Base-by-base conservation (phyloP, 1,140 invertebrate genomes). In the Drosophila nigromelanica region DNA sequence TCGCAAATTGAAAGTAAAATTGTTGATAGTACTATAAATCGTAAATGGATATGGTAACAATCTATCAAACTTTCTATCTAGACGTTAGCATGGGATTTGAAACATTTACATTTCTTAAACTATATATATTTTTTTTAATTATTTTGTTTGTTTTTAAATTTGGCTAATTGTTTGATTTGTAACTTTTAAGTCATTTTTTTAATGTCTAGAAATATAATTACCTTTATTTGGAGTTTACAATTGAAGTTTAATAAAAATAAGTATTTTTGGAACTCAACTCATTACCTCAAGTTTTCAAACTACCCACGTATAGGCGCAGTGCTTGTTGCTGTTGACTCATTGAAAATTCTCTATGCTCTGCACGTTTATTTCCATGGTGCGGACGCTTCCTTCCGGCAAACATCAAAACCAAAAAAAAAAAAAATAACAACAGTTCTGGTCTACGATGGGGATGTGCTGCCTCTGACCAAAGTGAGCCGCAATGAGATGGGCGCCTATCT, bases 401-500 rank as follows among this genome's bases (percentile, higher is more conserved):
- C 76, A 71, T 50, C 48, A 61, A 64, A 51, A 60, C 24, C 50
- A 11, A 33, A 37, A 40, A 47, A 55, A 50, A 35, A 35, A 52
- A 47, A 30, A 54, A 43, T 45, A 63, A 45, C 55, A 94, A 24
- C 58, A 96, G 96, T 96, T 66, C 94, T 94, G 43, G 94, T 94
- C 56, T 95, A 96, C 92, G 95, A 97, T 79, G 96, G 96, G 7
- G 96, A 97, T 89, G 95, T 96, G 66, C 93, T 97, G 81, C 96
- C 96, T 85, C 92, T 98, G 81, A 96, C 95, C 79, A 95, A 95
- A 93, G 96, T 97, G 87, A 96, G 96, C 79, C 94, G 97, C 67
- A 95, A 94, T 47, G 96, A 97, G 83, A 97, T 97, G 96, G 96
- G 96, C n/a, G 95, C 96, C 54, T 97, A 97, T 93, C 93, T 96